phyloP scores from a whole-genome alignment of 2,888 invertebrate species.

The Leptogaster cylindrica region DNA sequence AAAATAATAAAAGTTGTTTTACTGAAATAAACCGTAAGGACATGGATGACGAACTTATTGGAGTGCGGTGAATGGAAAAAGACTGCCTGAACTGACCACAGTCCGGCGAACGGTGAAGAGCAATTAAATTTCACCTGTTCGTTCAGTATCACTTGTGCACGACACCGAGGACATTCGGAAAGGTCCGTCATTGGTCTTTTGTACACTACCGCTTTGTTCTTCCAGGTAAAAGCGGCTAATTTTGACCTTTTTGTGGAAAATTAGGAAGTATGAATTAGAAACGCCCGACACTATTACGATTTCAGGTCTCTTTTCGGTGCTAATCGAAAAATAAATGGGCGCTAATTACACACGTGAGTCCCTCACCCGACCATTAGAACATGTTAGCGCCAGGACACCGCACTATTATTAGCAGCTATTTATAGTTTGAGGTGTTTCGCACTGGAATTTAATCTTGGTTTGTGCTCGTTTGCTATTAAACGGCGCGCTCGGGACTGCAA shows the following conservation, averaged over 20 bases:
- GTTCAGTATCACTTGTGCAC: constrained; percentile 44
- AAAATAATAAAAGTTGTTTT: too few species aligned
- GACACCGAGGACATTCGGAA: constrained; percentile 36
- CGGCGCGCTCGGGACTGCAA: too few species aligned
- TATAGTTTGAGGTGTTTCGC: too few species aligned
- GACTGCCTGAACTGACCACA: too few species aligned
- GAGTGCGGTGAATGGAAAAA: too few species aligned
- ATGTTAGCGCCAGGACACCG: constrained; percentile 14
- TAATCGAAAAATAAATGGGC: constrained; percentile 46
- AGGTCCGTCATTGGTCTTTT: constrained; percentile 22
- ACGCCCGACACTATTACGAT: constrained; percentile 14
- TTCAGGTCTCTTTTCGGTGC: constrained; percentile 34
- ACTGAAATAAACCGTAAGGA: too few species aligned
- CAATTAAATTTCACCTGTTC: constrained; percentile 47
- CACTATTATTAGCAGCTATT: constrained; percentile 23
- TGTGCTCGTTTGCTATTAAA: too few species aligned
- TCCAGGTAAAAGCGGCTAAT: background rate
- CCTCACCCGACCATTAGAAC: constrained; percentile 7
- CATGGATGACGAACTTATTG: too few species aligned
- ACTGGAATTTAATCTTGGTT: too few species aligned
- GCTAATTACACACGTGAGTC: constrained; percentile 41
- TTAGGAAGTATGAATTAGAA: constrained; percentile 37
- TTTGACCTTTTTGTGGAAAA: constrained; percentile 30
- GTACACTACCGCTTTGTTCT: constrained; percentile 8
- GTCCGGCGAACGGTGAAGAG: constrained; percentile 46